Percentiles rank a stretch among this genome's conserved stretches.
Evolutionary conservation across 2,888 invertebrate species (phyloP).

Genomic region (Phortica magna): DNA sequence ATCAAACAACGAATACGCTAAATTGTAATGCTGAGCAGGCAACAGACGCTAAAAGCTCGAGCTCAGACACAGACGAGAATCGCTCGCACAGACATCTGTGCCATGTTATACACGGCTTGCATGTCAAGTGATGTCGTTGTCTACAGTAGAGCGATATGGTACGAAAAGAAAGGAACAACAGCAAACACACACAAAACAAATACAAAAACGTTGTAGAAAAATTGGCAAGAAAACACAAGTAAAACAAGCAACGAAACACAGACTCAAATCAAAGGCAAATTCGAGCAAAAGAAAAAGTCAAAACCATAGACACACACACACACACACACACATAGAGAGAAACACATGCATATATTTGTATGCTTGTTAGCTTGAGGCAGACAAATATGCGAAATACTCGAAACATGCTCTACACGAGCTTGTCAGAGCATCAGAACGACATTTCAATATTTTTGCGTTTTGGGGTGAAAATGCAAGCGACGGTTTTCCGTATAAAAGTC

Average conservation of each 20-base stretch:
- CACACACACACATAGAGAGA: neutral
- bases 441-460: constrained; percentile 23
- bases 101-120: constrained; percentile 21
- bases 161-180: neutral
- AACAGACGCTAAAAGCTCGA: constrained; percentile 5
- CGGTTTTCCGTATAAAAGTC: neutral
- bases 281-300: constrained; percentile 2
- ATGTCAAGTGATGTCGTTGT: constrained; percentile 18
- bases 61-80: neutral
- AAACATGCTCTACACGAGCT: neutral
- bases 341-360: too few relatives aligned
- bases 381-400: neutral
- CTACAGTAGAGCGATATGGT: neutral
- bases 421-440: neutral
- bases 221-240: constrained; percentile 7
- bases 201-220: neutral
- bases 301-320: neutral
- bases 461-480: neutral
- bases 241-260: constrained; percentile 6
- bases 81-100: neutral
- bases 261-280: constrained; percentile 25
- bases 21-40: constrained; percentile 27
- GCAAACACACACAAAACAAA: neutral
- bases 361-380: constrained; percentile 20
- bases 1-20: neutral